A percentile compares a stretch with the other conserved stretches of the same genome.
These are phyloP conservation scores for Manduca sexta DNA, from an alignment of 1,140 invertebrate species.

Conservation along the genomic window DNA sequence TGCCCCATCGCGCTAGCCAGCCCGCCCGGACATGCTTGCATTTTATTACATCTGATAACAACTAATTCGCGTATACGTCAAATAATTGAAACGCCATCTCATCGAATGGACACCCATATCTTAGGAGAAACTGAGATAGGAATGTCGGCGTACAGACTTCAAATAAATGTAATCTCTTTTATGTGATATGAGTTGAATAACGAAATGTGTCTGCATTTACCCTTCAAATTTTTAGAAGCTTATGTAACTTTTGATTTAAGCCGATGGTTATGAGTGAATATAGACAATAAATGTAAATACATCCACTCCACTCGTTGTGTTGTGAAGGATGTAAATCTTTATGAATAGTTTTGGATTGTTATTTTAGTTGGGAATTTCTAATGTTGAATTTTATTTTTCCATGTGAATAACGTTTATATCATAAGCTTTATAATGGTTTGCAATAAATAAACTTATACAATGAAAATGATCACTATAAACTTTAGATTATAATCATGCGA, in stretches of 20 bases:
- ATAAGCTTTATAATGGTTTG: not conserved
- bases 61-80: conserved; percentile 62
- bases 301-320: conserved; percentile 5
- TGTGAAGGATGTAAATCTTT: conserved; percentile 2
- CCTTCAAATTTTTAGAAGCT: conserved; percentile 6
- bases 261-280: conserved; percentile 2
- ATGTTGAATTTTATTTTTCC: not conserved
- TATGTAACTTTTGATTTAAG: conserved; percentile 11
- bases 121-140: conserved; percentile 17
- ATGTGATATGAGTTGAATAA: conserved; percentile 14
- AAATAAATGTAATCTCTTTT: conserved; percentile 27
- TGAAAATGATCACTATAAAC: too few species aligned
- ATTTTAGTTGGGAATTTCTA: conserved; percentile 7
- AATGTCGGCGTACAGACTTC: conserved; percentile 32
- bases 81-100: conserved; percentile 50
- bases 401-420: not conserved
- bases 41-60: conserved; percentile 67
- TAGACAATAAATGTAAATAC: conserved; percentile 13
- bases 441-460: too few species aligned
- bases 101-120: conserved; percentile 11
- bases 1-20: conserved; percentile 14
- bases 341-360: conserved; percentile 7
- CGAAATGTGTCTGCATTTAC: conserved; percentile 6
- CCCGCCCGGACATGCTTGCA: conserved; percentile 35
- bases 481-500: too few species aligned